Evolutionary conservation across 2,113 vertebrate genomes (phyloP), one percentile per base, ranked within the genome.

Genomic region (Lepisosteus osseus): DNA sequence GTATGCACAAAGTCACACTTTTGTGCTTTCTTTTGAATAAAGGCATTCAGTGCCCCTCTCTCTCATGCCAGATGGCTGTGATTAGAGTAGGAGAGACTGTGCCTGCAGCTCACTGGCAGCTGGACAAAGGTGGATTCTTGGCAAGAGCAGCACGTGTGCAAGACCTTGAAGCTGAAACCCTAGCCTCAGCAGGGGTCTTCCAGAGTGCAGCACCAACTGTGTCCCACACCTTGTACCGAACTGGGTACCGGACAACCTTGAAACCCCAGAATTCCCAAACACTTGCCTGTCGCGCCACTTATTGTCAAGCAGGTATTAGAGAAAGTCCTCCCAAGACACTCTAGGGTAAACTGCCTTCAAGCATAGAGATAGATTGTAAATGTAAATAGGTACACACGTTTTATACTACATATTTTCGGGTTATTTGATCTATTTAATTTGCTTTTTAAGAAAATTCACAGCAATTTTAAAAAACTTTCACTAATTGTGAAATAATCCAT

Each of bases 11-110:
- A 54, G 65, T 59, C 44, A 40, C 56, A 45, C 74, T 72, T 47
- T 74, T 78, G 62, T 45, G 43, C 15, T 54, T 13, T 69, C 55
- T 51, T 61, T 51, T 17, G 41, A 75, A 69, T 65, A 17, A 45
- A 65, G 70, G 42, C 56, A 6, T 8, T 76, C 67, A 70, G 71
- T 57, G 61, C 78, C 66, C 68, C 29, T 61, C 6, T 7, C 13
- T 65, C 61, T 74, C 68, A 71, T 79, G 54, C 40, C 76, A 71
- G 59, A 61, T 74, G 76, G 78, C 47, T 54, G 70, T 63, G 57
- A 68, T 75, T 74, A 72, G 41, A 56, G 14, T 41, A 47, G 45
- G 66, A 70, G 54, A 69, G 55, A 54, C 55, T 65, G 72, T 47
- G 71, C 57, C 55, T 77, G 72, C 63, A 67, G 57, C 72, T 74